Evolutionary conservation across 2,797 vertebrate genomes (phyloP).

Genomic region (Morelia viridis): DNA sequence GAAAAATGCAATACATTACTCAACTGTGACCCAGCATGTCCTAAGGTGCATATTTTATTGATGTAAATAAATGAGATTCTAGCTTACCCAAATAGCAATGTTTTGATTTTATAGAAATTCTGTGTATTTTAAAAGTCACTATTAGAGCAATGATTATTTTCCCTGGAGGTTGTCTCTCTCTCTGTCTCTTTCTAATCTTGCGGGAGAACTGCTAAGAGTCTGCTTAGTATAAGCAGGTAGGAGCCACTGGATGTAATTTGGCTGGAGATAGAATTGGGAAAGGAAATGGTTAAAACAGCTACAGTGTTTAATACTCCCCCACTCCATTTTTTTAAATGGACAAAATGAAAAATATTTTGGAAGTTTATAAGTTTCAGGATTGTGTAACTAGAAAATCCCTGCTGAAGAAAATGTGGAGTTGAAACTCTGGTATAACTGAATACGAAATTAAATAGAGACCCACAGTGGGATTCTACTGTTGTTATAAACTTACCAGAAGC

Average conservation of each 20-base stretch:
- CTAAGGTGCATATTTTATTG: conserved; percentile 70
- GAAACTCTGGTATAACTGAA: conserved; percentile 10
- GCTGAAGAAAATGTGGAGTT: conserved; percentile 34
- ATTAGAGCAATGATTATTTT: conserved; percentile 65
- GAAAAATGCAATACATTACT: conserved; percentile 66
- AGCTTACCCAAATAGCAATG: conserved; percentile 48
- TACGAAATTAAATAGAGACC: conserved; percentile 50
- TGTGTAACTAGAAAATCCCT: conserved; percentile 37
- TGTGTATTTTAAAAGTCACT: conserved; percentile 61
- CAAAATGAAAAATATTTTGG: conserved; percentile 6
- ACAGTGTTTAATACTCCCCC: conserved; percentile 9
- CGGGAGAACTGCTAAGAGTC: conserved; percentile 33
- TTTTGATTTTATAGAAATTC: conserved; percentile 69
- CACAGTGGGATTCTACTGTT: conserved; percentile 24
- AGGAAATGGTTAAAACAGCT: conserved; percentile 42
- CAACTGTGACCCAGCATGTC: conserved; percentile 62
- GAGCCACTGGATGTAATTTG: background rate
- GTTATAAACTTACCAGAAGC: conserved; percentile 40
- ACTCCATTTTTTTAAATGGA: background rate
- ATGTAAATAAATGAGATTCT: conserved; percentile 72
- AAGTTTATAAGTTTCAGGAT: conserved; percentile 23
- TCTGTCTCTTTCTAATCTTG: conserved; percentile 36
- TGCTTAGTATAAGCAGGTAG: conserved; percentile 40
- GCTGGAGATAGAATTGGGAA: background rate
- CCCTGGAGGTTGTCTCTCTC: conserved; percentile 41